Conservation (phyloP, 2,113 vertebrate genomes). For the Synchiropus splendidus region DNA sequence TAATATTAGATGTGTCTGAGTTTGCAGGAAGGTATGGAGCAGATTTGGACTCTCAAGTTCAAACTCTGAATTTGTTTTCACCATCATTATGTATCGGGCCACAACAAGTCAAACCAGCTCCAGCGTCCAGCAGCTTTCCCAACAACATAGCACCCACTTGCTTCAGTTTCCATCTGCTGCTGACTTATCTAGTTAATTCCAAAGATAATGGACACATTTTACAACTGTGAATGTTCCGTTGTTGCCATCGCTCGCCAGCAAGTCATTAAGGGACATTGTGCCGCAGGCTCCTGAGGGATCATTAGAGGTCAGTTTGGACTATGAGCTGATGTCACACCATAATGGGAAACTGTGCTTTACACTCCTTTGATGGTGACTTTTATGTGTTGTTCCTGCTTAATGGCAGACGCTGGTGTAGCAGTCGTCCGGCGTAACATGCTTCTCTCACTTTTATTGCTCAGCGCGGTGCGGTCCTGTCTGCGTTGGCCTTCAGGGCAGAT, state of each 20-base stretch:
- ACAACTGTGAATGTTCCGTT: too few species aligned
- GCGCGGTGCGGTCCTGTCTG: constrained; percentile 29
- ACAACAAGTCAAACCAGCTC: too few species aligned
- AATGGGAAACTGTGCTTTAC: constrained; percentile 48
- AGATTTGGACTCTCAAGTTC: too few species aligned
- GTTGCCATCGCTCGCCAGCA: constrained; percentile 11
- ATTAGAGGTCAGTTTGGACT: constrained; percentile 44
- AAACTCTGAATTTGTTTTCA: too few species aligned
- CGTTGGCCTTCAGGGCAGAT: constrained; percentile 26
- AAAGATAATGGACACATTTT: too few species aligned
- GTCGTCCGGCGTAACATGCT: constrained; percentile 17
- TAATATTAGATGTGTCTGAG: too few species aligned
- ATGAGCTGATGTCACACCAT: constrained; percentile 51
- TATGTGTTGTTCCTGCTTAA: constrained; percentile 36
- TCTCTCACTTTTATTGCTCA: constrained; percentile 29
- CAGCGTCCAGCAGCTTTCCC: too few species aligned
- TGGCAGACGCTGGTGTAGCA: constrained; percentile 24
- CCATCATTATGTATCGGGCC: too few species aligned
- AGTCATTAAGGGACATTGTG: constrained; percentile 41
- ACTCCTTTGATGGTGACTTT: constrained; percentile 47
- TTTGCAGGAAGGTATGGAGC: too few species aligned
- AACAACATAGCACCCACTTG: too few species aligned
- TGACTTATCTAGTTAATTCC: too few species aligned
- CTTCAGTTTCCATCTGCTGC: too few species aligned
- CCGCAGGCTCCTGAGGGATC: constrained; percentile 33